phyloP scores from a whole-genome alignment of 2,888 invertebrate genomes.

The Ganaspis brasiliensis region DNA sequence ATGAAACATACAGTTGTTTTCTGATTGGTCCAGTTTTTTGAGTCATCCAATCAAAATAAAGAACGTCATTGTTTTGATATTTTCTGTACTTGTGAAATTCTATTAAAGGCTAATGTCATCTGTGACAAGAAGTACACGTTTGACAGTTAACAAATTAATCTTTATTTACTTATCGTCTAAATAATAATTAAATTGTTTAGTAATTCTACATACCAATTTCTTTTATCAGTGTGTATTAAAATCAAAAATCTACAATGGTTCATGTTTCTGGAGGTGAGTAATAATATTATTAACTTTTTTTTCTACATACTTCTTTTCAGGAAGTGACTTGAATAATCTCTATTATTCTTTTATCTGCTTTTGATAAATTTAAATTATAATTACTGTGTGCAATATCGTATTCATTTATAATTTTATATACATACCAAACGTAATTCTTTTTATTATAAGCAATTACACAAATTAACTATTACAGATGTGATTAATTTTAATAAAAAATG shows the following conservation, averaged over 20 bases:
- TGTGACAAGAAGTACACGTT: too few relatives aligned
- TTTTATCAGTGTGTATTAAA: background rate
- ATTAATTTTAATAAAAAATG: too few relatives aligned
- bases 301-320: background rate
- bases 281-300: background rate
- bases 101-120: too few relatives aligned
- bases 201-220: background rate
- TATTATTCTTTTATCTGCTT: background rate
- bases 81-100: background rate
- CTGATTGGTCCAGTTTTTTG: too few relatives aligned
- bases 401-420: too few relatives aligned
- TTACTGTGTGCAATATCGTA: background rate
- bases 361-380: background rate
- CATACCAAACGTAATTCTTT: too few relatives aligned
- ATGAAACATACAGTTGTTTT: too few relatives aligned
- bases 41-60: too few relatives aligned
- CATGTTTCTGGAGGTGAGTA: conserved; percentile 28
- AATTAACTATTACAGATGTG: too few relatives aligned
- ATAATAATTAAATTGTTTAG: background rate
- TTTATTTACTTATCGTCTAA: background rate
- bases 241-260: background rate
- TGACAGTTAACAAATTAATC: background rate
- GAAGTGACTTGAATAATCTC: conserved; percentile 1
- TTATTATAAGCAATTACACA: too few relatives aligned
- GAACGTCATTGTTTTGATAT: too few relatives aligned